Evolutionary conservation across 2,113 vertebrate species (phyloP).

Genomic region (Eptesicus fuscus): DNA sequence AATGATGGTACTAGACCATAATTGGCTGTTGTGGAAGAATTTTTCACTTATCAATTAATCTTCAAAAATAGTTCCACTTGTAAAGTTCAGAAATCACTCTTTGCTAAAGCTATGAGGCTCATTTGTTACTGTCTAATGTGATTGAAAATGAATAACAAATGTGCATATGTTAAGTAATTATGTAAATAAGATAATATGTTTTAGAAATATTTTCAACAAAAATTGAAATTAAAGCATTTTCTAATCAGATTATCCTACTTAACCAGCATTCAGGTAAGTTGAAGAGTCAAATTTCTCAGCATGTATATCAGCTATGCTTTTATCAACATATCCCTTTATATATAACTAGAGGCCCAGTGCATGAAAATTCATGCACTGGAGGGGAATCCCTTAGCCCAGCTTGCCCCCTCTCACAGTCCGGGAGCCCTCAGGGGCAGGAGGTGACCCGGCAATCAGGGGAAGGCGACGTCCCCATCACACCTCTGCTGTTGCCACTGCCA

Average conservation of each 20-base stretch:
- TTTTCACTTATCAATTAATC: conserved; percentile 39
- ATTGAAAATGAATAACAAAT: neutral
- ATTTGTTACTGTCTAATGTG: neutral
- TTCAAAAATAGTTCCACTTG: neutral
- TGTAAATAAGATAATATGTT: neutral
- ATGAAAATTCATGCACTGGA: too few relatives aligned
- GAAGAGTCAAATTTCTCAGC: neutral
- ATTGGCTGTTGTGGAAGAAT: neutral
- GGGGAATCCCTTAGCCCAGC: too few relatives aligned
- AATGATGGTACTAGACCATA: neutral
- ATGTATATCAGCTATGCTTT: neutral
- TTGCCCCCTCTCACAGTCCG: too few relatives aligned
- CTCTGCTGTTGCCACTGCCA: too few relatives aligned
- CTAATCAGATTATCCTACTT: conserved; percentile 5
- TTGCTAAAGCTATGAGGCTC: neutral
- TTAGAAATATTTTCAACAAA: conserved; percentile 37
- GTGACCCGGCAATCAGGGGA: too few relatives aligned
- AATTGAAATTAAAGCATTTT: conserved; percentile 31
- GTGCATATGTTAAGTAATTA: conserved; percentile 19
- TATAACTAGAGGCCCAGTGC: neutral
- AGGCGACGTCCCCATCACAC: too few relatives aligned
- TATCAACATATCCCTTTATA: neutral
- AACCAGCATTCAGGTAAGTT: neutral
- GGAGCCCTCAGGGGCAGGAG: too few relatives aligned
- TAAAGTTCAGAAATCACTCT: conserved; percentile 23